Evolutionary conservation across 2,888 invertebrate genomes (phyloP).

Genomic region (Sarcophaga subvicina): DNA sequence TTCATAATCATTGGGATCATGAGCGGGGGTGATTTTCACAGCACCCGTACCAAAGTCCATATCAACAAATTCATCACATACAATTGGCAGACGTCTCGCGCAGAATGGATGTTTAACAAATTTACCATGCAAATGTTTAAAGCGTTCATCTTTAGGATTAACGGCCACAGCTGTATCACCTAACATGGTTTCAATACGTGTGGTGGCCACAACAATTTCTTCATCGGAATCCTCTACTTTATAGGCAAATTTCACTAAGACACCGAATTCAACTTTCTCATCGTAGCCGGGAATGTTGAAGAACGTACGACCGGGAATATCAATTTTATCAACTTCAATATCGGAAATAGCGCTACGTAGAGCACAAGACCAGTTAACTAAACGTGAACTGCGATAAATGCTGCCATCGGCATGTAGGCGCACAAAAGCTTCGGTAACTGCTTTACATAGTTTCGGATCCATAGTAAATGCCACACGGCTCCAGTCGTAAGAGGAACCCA

Average conservation of each 20-base stretch:
- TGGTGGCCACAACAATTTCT: constrained; percentile 97
- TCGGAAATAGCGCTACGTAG: constrained; percentile 99
- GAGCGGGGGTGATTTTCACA: constrained; percentile 99
- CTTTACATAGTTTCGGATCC: constrained; percentile 93
- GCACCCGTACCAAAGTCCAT: constrained; percentile 98
- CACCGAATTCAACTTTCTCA: constrained; percentile 93
- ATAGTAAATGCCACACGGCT: constrained; percentile 96
- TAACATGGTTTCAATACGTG: constrained; percentile 98
- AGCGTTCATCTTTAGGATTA: constrained; percentile 94
- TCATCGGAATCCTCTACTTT: constrained; percentile 86
- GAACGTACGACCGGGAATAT: constrained; percentile 92
- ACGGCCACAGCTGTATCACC: constrained; percentile 99
- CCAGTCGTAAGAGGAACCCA: constrained; percentile 98
- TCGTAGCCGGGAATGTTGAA: constrained; percentile 91
- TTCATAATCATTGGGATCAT: constrained; percentile 98
- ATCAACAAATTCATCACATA: constrained; percentile 97
- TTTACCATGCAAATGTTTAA: constrained; percentile 91
- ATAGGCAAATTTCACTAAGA: constrained; percentile 96
- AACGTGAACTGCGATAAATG: constrained; percentile 95
- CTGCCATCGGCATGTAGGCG: constrained; percentile 92
- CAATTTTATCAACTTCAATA: constrained; percentile 98
- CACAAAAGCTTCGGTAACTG: constrained; percentile 97
- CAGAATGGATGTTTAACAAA: constrained; percentile 94
- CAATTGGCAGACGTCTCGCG: constrained; percentile 91
- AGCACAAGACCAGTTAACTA: constrained; percentile 99